Conservation (phyloP, 2,797 vertebrate genomes). For the Taenioides sp. region DNA sequence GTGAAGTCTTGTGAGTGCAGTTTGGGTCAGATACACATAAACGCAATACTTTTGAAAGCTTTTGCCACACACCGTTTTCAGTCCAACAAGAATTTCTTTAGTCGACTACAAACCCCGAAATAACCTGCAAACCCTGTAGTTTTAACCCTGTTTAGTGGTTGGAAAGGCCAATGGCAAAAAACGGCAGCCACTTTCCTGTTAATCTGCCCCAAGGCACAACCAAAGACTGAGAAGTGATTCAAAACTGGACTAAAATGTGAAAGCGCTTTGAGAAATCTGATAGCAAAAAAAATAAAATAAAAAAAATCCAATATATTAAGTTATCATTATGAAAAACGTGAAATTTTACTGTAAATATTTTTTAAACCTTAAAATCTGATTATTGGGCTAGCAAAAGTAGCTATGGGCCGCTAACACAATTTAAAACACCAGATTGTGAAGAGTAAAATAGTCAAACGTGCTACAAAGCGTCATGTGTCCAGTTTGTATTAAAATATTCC, state of each 20-base stretch:
- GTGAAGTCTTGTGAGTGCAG: too few relatives aligned
- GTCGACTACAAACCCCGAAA: too few relatives aligned
- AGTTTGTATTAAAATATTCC: not conserved
- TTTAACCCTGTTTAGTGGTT: not conserved
- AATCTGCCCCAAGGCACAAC: not conserved
- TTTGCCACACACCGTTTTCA: too few relatives aligned
- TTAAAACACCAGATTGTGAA: not conserved
- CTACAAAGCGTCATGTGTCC: not conserved
- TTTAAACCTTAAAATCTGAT: too few relatives aligned
- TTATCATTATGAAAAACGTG: not conserved
- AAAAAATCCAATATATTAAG: not conserved
- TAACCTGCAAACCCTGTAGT: too few relatives aligned
- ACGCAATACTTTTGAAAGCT: too few relatives aligned
- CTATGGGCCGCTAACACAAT: not conserved
- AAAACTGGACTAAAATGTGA: not conserved
- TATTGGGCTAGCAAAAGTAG: not conserved
- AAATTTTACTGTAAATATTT: too few relatives aligned
- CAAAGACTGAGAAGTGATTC: not conserved
- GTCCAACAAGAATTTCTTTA: too few relatives aligned
- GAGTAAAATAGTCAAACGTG: not conserved
- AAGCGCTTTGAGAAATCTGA: too few relatives aligned
- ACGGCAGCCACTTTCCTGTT: not conserved
- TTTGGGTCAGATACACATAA: too few relatives aligned
- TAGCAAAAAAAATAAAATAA: too few relatives aligned
- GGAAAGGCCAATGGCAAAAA: not conserved